Evolutionary conservation across 2,888 invertebrate genomes (phyloP).

Genomic region (Cheilosia soror): DNA sequence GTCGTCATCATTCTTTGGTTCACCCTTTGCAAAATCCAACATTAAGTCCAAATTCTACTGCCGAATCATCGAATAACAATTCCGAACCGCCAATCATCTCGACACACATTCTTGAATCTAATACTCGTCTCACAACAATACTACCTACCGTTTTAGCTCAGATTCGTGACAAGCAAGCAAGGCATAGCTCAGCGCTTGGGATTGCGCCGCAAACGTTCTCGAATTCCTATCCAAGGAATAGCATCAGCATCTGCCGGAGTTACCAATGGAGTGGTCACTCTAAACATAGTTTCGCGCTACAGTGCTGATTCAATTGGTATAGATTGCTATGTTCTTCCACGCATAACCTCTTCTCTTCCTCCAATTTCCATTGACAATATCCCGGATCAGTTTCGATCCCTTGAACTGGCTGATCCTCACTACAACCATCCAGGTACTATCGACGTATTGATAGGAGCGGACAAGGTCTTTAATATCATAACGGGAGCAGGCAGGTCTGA

Average conservation of each 20-base stretch:
- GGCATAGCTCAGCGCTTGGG: constrained; percentile 1
- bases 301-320: neutral
- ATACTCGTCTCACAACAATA: constrained; percentile 1
- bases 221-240: constrained; percentile 20
- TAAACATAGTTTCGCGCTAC: constrained; percentile 20
- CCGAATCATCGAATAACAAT: neutral
- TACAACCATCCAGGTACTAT: constrained; percentile 1
- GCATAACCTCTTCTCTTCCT: constrained; percentile 17
- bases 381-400: neutral
- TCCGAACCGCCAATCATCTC: neutral
- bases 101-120: constrained; percentile 3
- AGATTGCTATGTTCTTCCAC: constrained; percentile 29
- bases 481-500: neutral
- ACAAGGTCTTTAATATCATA: neutral
- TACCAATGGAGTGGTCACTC: constrained; percentile 25
- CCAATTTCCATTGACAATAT: neutral
- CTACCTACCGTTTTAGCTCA: constrained; percentile 16
- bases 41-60: neutral
- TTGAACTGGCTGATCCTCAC: constrained; percentile 29
- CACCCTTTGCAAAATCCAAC: neutral
- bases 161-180: constrained; percentile 23
- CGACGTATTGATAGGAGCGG: constrained; percentile 16
- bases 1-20: constrained; percentile 28
- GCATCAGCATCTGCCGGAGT: constrained; percentile 21
- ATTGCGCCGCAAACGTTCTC: neutral